These are phyloP conservation scores for Aelia acuminata DNA, from an alignment of 2,888 invertebrate species.

Conservation along the genomic window DNA sequence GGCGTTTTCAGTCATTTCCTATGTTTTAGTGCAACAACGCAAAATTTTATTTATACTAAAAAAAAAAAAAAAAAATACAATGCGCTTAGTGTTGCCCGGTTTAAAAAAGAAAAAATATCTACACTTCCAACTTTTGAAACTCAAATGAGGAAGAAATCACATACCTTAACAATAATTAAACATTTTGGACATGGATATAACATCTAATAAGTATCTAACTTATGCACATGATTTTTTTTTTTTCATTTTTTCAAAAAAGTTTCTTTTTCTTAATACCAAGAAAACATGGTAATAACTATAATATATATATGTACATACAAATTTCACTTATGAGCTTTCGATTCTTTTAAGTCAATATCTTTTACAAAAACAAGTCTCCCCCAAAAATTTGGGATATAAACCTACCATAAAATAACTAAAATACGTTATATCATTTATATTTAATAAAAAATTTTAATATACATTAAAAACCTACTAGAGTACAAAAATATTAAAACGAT, in stretches of 20 bases:
- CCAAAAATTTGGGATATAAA: slow-evolving; percentile 29
- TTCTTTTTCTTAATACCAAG: slow-evolving; percentile 45
- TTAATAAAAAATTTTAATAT: slow-evolving; percentile 59
- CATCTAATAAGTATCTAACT: slow-evolving; percentile 49
- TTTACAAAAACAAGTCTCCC: slow-evolving; percentile 55
- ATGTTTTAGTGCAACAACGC: neutral
- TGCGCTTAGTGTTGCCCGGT: neutral
- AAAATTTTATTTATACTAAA: neutral
- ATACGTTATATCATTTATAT: slow-evolving; percentile 54
- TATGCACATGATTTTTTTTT: slow-evolving; percentile 20
- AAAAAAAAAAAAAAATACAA: neutral
- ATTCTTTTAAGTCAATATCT: slow-evolving; percentile 51
- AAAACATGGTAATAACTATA: slow-evolving; percentile 53
- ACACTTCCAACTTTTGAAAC: neutral
- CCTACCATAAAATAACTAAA: slow-evolving; percentile 57
- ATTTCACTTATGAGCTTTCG: slow-evolving; percentile 54
- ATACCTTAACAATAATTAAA: slow-evolving; percentile 44
- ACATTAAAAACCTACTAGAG: slow-evolving; percentile 60
- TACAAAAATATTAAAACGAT: slow-evolving; percentile 62
- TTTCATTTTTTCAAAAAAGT: neutral
- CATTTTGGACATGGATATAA: slow-evolving; percentile 49
- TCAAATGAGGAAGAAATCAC: neutral
- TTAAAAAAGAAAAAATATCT: neutral
- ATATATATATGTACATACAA: slow-evolving; percentile 52
- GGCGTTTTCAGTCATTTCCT: slow-evolving; percentile 33